Base-by-base conservation (phyloP, 2,797 vertebrate species). In the Falco biarmicus region DNA sequence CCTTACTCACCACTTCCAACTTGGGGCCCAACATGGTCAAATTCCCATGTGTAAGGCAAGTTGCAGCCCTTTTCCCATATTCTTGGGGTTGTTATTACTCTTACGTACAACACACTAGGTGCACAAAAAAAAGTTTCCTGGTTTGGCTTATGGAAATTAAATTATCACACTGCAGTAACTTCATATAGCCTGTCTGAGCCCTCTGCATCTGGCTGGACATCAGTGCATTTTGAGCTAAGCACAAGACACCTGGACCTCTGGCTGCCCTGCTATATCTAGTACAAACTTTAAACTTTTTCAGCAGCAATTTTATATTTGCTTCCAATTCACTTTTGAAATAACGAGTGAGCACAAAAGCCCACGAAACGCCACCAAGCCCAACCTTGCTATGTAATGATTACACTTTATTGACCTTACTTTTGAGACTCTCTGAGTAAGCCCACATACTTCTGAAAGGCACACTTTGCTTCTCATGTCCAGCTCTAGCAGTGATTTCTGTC, bases 61-160 rank as follows among this genome's bases (percentile, higher is more conserved):
- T 7, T 70, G 60, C 45, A 86, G 51, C 7, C 37, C 53, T 37
- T 43, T 20, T 51, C 31, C 29, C 11, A 4, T 43, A 22, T 22
- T 77, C 69, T 61, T 16, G 51, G 53, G 60, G 60, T 22, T 47
- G 19, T 25, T 82, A 11, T 25, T 53, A 54, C 26, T 65, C 43
- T n/a, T 9, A n/a, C 0, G 6, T 28, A 15, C 26, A 93, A 64
- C 26, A 57, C 3, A 2, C 15, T 12, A 17, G 4, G 15, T 41
- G 17, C 24, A 26, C 13, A 17, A 53, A 29, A 57, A 57, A 57
- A 61, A 10, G 66, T 66, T 77, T 80, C 47, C 34, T 54, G 26
- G 9, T 73, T 37, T 66, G 60, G 63, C 68, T 61, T 19, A 60
- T 7, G 12, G 60, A 54, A 61, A 63, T 37, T 69, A 31, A 63